These are phyloP conservation scores for Pollimyrus isidori DNA, from an alignment of 2,113 vertebrate genomes.

Conservation along the genomic window DNA sequence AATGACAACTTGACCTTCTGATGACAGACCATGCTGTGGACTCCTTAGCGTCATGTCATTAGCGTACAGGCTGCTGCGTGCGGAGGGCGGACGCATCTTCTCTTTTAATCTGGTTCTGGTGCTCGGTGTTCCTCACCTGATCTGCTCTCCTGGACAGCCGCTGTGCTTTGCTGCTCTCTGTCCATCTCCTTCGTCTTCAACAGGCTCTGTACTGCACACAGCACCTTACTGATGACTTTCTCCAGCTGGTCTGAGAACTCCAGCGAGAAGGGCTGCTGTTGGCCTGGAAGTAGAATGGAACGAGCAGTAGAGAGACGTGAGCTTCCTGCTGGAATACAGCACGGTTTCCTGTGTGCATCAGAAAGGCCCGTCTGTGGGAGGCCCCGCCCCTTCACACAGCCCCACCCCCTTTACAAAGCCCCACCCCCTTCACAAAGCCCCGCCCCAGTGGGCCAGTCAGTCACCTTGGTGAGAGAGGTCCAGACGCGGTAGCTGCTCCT, in stretches of 20 bases:
- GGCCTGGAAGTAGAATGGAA: constrained; percentile 22
- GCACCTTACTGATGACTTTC: constrained; percentile 66
- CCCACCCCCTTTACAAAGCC: background rate
- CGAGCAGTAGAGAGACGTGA: background rate
- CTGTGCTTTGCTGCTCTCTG: constrained; percentile 33
- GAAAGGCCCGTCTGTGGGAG: background rate
- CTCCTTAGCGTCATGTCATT: background rate
- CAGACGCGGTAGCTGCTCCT: constrained; percentile 61
- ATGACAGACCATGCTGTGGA: background rate
- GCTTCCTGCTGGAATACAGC: constrained; percentile 10
- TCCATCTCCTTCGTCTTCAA: constrained; percentile 61
- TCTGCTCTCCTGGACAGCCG: constrained; percentile 30
- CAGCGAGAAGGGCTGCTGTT: constrained; percentile 56
- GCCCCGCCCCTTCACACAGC: background rate
- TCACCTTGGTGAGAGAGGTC: constrained; percentile 46
- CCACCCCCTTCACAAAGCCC: background rate
- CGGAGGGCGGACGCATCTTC: background rate
- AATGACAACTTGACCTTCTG: background rate
- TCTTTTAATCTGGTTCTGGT: background rate
- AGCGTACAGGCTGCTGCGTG: too few species aligned
- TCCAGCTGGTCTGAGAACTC: constrained; percentile 77
- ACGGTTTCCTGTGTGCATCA: background rate
- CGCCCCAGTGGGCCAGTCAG: background rate
- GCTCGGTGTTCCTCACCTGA: constrained; percentile 47
- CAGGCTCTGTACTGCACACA: constrained; percentile 79